phyloP scores from a whole-genome alignment of 2,113 vertebrate genomes.

The Sinocyclocheilus maitianheensis region DNA sequence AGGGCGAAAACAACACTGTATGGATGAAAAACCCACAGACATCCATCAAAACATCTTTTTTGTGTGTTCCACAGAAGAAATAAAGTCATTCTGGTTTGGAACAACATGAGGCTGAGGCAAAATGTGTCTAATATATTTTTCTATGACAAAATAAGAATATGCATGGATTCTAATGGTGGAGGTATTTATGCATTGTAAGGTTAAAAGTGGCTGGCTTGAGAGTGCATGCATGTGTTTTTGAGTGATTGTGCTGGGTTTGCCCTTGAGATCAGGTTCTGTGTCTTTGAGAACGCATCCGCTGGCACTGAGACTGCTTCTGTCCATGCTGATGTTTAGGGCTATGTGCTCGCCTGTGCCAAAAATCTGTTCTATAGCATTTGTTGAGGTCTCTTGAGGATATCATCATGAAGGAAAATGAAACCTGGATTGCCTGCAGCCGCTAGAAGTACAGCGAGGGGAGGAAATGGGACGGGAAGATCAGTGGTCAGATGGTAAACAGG shows the following conservation, averaged over 20 bases:
- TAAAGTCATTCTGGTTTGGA: background rate
- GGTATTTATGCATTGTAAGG: background rate
- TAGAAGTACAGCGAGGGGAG: conserved; percentile 1
- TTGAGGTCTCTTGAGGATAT: conserved; percentile 31
- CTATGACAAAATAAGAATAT: background rate
- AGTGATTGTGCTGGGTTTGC: background rate
- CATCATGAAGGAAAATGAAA: conserved; percentile 44
- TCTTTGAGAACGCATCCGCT: conserved; percentile 28
- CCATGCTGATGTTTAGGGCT: conserved; percentile 50
- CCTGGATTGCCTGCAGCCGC: conserved; percentile 19
- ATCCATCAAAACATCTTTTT: background rate
- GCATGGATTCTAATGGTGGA: background rate
- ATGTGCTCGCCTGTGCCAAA: conserved; percentile 28
- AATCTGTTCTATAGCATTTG: conserved; percentile 55
- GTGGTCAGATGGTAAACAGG: conserved; percentile 31
- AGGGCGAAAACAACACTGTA: background rate
- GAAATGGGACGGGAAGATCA: conserved; percentile 9
- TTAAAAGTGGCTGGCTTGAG: background rate
- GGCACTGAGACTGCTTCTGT: conserved; percentile 24
- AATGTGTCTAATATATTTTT: background rate
- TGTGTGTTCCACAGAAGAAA: background rate
- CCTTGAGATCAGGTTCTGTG: conserved; percentile 42
- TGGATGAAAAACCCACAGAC: background rate
- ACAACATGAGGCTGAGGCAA: background rate
- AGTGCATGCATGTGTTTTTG: background rate